A percentile compares a stretch with the other conserved stretches of the same genome.
Conservation (phyloP, 2,113 vertebrate genomes). For the Platichthys stellatus region DNA sequence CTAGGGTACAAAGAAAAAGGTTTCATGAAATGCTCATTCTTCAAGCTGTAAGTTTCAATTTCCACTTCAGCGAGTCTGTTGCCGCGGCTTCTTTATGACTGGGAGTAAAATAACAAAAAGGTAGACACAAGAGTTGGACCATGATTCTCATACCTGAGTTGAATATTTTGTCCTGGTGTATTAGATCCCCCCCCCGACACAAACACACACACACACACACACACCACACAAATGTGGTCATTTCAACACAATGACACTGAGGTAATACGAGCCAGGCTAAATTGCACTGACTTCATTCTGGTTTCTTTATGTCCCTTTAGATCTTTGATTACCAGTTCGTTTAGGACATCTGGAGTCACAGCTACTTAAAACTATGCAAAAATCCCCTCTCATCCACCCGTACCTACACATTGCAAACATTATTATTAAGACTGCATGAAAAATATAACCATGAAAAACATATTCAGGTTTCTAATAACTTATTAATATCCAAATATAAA, state of each 20-base stretch:
- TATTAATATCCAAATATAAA: too few relatives aligned
- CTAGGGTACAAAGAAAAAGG: slow-evolving; percentile 54
- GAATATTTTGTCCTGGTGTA: slow-evolving; percentile 27
- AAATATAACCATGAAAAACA: too few relatives aligned
- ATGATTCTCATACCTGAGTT: slow-evolving; percentile 28
- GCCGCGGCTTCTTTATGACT: slow-evolving; percentile 33
- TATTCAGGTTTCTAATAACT: too few relatives aligned
- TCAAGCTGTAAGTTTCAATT: slow-evolving; percentile 69
- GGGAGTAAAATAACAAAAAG: slow-evolving; percentile 24
- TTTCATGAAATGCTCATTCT: slow-evolving; percentile 66
- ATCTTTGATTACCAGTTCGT: not conserved
- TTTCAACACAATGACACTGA: slow-evolving; percentile 41
- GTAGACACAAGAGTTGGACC: slow-evolving; percentile 11
- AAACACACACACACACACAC: too few relatives aligned
- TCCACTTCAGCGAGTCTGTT: slow-evolving; percentile 51
- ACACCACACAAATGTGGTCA: slow-evolving; percentile 26
- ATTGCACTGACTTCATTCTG: slow-evolving; percentile 13
- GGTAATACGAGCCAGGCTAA: slow-evolving; percentile 18
- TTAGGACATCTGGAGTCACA: not conserved
- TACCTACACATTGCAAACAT: too few relatives aligned
- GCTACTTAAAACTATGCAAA: too few relatives aligned
- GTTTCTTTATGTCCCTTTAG: not conserved
- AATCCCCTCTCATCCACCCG: too few relatives aligned
- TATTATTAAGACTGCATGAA: too few relatives aligned
- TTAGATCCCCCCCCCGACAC: slow-evolving; percentile 15